These are phyloP conservation scores for Anguilla rostrata DNA, from an alignment of 2,113 vertebrate genomes.

Conservation along the genomic window DNA sequence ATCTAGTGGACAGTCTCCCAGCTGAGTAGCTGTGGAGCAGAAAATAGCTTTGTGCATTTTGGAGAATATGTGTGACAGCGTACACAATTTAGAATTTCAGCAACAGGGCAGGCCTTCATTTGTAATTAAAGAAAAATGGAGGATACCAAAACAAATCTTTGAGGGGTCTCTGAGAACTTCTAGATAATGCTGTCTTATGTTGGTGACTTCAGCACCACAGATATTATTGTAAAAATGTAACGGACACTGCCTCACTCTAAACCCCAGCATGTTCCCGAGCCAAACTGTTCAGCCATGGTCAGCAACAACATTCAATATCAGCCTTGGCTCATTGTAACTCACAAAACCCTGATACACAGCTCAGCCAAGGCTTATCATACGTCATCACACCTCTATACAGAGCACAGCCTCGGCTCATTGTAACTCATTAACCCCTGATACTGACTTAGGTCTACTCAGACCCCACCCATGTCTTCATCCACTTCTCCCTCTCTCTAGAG, in stretches of 20 bases:
- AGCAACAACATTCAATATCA: not conserved
- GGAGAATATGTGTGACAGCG: no score
- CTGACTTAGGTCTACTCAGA: not conserved
- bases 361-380: not conserved
- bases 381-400: not conserved
- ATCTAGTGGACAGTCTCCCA: no score
- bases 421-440: not conserved
- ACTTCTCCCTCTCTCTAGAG: not conserved
- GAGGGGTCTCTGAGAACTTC: no score
- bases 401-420: not conserved
- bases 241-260: not conserved
- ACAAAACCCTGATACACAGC: not conserved
- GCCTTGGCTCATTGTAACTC: not conserved
- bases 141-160: not conserved
- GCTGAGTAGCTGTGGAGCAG: not conserved
- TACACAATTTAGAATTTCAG: not conserved
- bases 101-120: not conserved
- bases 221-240: not conserved
- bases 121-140: no score
- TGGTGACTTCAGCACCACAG: not conserved
- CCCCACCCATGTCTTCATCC: not conserved
- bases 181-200: not conserved
- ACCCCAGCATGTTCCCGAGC: not conserved
- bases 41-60: not conserved
- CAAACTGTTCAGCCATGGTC: not conserved